These are phyloP conservation scores for Drosophila antonietae DNA, from an alignment of 2,888 invertebrate species.

Conservation along the genomic window DNA sequence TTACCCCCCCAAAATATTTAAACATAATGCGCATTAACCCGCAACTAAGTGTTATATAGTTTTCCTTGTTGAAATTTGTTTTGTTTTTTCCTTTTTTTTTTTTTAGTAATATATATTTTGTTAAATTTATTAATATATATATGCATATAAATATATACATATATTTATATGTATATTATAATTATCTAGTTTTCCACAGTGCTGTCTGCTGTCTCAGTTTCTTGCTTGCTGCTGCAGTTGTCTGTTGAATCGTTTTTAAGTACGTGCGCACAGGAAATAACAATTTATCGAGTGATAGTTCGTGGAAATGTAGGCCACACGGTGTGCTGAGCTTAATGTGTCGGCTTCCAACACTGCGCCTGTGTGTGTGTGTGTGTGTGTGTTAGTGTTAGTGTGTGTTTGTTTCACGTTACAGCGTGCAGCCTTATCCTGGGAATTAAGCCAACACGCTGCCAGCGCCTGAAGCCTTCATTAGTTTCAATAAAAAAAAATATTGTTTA, in stretches of 20 bases:
- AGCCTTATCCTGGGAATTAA: conserved; percentile 15
- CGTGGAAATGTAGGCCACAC: conserved; percentile 55
- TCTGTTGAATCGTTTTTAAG: conserved; percentile 58
- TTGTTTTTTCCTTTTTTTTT: not conserved
- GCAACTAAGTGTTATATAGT: conserved; percentile 43
- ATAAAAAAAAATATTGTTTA: conserved; percentile 27
- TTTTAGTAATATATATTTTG: conserved; percentile 42
- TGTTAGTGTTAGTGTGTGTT: conserved; percentile 16
- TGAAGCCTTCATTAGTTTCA: conserved; percentile 36
- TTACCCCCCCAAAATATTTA: conserved; percentile 33
- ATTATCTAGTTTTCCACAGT: conserved; percentile 74
- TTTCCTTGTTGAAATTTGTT: conserved; percentile 15
- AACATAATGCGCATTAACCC: conserved; percentile 40
- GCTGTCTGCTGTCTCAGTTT: conserved; percentile 47
- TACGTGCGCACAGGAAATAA: conserved; percentile 77
- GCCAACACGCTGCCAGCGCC: conserved; percentile 10
- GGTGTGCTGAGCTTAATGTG: conserved; percentile 55
- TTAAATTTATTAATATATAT: conserved; percentile 44
- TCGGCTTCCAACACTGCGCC: conserved; percentile 26
- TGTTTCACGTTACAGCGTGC: conserved; percentile 27
- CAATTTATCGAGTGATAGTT: conserved; percentile 51
- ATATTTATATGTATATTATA: conserved; percentile 46
- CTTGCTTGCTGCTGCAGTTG: conserved; percentile 37
- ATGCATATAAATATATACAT: not conserved
- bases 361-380: conserved; percentile 8